phyloP scores from a whole-genome alignment of 2,797 vertebrate species.

The Leucoraja ocellata region DNA sequence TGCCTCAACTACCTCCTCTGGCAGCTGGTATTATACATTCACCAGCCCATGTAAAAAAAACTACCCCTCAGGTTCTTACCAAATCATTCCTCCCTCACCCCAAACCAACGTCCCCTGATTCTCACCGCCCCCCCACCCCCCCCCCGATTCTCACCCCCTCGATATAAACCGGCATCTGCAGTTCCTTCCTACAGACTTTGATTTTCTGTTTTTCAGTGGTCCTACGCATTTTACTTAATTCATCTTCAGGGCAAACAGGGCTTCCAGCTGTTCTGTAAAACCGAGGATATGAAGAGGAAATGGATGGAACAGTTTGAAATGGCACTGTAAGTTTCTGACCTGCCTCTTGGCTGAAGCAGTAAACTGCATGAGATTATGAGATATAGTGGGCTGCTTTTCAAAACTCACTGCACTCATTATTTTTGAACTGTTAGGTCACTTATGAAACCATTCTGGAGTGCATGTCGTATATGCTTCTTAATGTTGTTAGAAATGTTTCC shows the following conservation, averaged over 20 bases:
- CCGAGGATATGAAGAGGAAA: constrained; percentile 92
- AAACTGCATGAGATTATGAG: neutral
- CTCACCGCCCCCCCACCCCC: no score
- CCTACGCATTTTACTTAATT: constrained; percentile 92
- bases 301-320: constrained; percentile 99
- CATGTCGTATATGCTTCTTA: neutral
- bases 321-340: constrained; percentile 79
- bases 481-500: neutral
- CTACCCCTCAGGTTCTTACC: no score
- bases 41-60: no score
- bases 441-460: neutral
- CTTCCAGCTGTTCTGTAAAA: constrained; percentile 98
- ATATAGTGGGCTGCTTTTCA: neutral
- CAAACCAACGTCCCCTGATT: no score
- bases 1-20: no score
- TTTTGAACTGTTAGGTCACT: neutral
- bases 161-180: neutral
- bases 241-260: constrained; percentile 96
- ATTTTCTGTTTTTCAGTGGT: constrained; percentile 69
- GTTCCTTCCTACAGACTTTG: fast-evolving
- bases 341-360: neutral
- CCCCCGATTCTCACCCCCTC: no score
- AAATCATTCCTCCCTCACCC: no score
- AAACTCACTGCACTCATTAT: neutral
- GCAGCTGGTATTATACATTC: no score